Base-by-base conservation (phyloP, 1,140 invertebrate species). In the Sarcophaga bullata region DNA sequence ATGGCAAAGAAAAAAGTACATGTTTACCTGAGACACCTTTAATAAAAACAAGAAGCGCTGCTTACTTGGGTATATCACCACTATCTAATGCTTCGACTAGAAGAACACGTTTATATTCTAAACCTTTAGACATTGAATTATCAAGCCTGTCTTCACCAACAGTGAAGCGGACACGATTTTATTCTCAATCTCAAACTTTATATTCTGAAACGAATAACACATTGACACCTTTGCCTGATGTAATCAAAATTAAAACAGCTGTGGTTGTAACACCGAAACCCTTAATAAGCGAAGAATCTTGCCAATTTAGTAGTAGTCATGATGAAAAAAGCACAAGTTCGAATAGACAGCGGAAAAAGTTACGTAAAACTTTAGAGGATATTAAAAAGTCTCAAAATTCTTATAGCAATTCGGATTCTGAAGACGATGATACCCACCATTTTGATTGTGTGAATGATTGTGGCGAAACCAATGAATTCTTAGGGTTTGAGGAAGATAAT, bases 291-390 rank as follows among this genome's bases (percentile, higher is more conserved):
- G 49, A 47, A 15, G 81, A 82, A 9, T 75, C 81, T 46, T 82
- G 73, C n/a, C 62, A 82, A 1, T 37, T 37, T 37, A 37, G 76
- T 46, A 82, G 62, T 19, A 11, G 49, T 25, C 47, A 76, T 17
- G 68, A 73, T 75, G 6, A 17, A 11, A 76, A 82, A 50, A 81
- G 10, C 25, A 13, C 73, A 17, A 13, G 73, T 6, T 25, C 19
- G 25, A 58, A 52, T 3, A 68, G 17, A 37, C 80, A 46, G 10
- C 81, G 81, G 1, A 82, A 82, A 17, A 47, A 48, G 8, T 50
- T 75, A 25, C 72, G 81, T 9, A 82, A 82, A 76, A 82, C 81
- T 9, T 17, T 82, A 11, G 81, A 82, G 3, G 81, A 76, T 25
- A 73, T 73, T 25, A 82, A 82, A 37, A 75, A 76, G 46, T 73